Evolutionary conservation across 2,797 vertebrate species (phyloP), one percentile per base, ranked within the genome.

Genomic region (Avahi laniger): DNA sequence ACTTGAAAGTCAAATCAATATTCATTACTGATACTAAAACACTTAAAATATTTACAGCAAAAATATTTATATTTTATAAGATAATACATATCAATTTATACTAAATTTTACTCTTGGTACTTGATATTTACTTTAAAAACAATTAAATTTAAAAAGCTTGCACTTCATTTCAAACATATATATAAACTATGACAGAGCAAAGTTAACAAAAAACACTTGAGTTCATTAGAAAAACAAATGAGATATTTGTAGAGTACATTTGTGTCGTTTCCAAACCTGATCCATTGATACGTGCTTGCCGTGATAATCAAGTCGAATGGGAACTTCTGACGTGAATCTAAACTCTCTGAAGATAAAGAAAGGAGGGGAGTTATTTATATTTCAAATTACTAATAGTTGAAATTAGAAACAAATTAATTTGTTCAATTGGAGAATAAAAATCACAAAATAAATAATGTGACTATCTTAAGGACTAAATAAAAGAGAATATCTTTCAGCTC

Each of bases 211-310:
- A 52, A 26, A 93, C 33, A 85, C 1, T 83, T 86, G 28, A 81
- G 5, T 80, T 61, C 75, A 94, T 73, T 5, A 59, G 33, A 41
- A 38, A 86, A 80, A 87, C 35, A 82, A 92, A 65, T 3, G 0
- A 76, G 52, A n/a, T 43, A 86, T 63, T 90, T 88, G 22, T 43
- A 73, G 20, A 83, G 9, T 8, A 22, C 1, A 94, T 35, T 10
- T 82, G 48, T 93, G 18, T 24, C 85, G 24, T 28, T 57, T 86
- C 96, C 98, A 75, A 97, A 99, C 99, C 99, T 99, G 99, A 96
- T 99, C 99, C 99, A 99, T 99, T 46, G 99, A 99, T 20, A 99
- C 99, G 0, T 99, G 99, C 96, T 99, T 99, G 82, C 99, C 99
- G 0, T 99, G 99, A 97, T 99, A 99, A 98, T 99, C 99, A 93